Evolutionary conservation across 2,797 vertebrate genomes (phyloP).

Genomic region (Poeciliopsis infans): DNA sequence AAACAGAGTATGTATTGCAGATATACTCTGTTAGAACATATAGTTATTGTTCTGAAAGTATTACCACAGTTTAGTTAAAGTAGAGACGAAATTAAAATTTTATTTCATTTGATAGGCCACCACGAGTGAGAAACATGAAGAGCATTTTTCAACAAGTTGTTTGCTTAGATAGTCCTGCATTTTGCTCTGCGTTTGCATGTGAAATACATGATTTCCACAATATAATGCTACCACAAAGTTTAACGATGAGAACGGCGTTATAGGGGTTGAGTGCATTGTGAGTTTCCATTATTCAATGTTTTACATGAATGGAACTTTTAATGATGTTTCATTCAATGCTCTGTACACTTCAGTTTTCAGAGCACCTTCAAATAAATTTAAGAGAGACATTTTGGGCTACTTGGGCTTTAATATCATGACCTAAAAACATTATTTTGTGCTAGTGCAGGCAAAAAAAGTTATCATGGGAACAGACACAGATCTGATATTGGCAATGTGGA

Average conservation of each 20-base stretch:
- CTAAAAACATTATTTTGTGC: slow-evolving; percentile 13
- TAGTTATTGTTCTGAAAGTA: not conserved
- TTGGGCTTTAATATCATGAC: not conserved
- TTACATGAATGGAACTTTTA: not conserved
- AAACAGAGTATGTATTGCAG: not conserved
- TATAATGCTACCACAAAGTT: not conserved
- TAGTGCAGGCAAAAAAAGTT: not conserved
- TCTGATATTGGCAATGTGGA: slow-evolving; percentile 1
- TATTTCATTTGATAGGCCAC: not conserved
- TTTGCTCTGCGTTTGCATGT: not conserved
- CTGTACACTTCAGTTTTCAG: not conserved
- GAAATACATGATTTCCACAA: not conserved
- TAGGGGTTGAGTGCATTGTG: not conserved
- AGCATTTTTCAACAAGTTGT: not conserved
- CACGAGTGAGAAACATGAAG: not conserved
- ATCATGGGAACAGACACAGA: not conserved
- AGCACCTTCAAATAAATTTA: not conserved
- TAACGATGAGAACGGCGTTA: not conserved
- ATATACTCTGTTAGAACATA: too few relatives aligned
- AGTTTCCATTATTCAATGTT: not conserved
- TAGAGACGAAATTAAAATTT: not conserved
- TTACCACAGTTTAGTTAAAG: not conserved
- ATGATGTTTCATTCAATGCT: too few relatives aligned
- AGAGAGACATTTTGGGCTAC: not conserved
- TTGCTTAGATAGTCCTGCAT: not conserved